A percentile compares a stretch with the other conserved stretches of the same genome.
Evolutionary conservation across 30 jellyfish, hydroid and myxozoan species (phyloP).

Genomic region (Phacellophora camtschatica): DNA sequence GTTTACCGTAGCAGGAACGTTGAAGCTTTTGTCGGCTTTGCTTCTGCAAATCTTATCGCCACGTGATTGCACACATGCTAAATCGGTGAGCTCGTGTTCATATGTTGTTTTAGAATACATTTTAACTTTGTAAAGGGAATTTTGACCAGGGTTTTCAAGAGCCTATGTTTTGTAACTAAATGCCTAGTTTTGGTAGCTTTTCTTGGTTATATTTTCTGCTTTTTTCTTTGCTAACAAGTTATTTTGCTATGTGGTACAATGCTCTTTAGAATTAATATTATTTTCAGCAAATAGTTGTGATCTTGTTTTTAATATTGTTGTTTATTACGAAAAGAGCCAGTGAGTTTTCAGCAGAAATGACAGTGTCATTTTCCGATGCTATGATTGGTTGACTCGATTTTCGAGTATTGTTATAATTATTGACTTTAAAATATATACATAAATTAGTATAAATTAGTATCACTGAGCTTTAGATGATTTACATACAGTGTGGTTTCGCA

Average conservation of each 20-base stretch:
- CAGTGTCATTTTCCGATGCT: conserved; percentile 67
- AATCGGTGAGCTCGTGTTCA: no score
- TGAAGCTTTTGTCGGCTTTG: no score
- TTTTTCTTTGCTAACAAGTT: conserved; percentile 61
- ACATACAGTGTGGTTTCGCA: background rate
- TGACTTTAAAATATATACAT: no score
- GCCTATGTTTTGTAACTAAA: conserved; percentile 92
- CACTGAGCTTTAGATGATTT: conserved; percentile 23
- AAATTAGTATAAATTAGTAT: conserved; percentile 35
- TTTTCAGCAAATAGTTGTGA: no score
- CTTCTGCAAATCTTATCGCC: no score
- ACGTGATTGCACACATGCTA: no score
- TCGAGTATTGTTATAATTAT: conserved; percentile 55
- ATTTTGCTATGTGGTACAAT: conserved; percentile 67
- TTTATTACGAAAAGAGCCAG: conserved; percentile 58
- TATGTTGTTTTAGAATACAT: conserved; percentile 74
- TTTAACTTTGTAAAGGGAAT: conserved; percentile 88
- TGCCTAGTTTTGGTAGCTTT: conserved; percentile 88
- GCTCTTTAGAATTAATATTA: conserved; percentile 60
- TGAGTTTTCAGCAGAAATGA: conserved; percentile 58
- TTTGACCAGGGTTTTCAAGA: conserved; percentile 92
- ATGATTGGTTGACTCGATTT: conserved; percentile 60
- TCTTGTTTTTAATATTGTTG: conserved; percentile 66
- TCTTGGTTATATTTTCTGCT: conserved; percentile 70
- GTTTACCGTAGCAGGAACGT: no score